These are phyloP conservation scores for Betta splendens DNA, from an alignment of 2,797 vertebrate species.

Conservation along the genomic window DNA sequence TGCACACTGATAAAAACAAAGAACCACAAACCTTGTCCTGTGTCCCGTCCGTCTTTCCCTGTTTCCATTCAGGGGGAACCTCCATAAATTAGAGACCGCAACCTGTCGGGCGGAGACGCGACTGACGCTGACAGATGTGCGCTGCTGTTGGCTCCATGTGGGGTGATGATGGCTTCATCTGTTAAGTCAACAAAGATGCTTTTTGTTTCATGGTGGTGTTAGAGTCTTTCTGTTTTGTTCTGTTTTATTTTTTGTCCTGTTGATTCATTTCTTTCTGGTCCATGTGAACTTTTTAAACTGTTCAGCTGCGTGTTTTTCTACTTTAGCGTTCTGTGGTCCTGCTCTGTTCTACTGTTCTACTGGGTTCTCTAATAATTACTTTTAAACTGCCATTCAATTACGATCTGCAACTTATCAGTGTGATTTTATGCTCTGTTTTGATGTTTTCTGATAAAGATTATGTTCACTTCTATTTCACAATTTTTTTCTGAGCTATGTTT, in stretches of 20 bases:
- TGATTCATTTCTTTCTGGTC: not conserved
- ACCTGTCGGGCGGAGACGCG: conserved; percentile 51
- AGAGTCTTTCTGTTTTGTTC: not conserved
- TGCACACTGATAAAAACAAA: conserved; percentile 73
- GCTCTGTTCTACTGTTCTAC: too few relatives aligned
- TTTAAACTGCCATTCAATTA: too few relatives aligned
- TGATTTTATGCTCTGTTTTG: not conserved
- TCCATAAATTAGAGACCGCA: conserved; percentile 76
- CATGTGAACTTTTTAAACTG: too few relatives aligned
- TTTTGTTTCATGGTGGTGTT: not conserved
- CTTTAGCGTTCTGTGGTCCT: too few relatives aligned
- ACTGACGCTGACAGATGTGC: conserved; percentile 47
- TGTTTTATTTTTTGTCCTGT: not conserved
- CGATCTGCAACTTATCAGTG: too few relatives aligned
- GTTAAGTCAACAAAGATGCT: too few relatives aligned
- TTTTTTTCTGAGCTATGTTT: not conserved
- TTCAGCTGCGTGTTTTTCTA: too few relatives aligned
- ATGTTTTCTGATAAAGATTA: conserved; percentile 2
- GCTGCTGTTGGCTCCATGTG: conserved; percentile 19
- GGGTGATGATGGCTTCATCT: not conserved
- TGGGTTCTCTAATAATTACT: too few relatives aligned
- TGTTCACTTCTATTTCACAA: not conserved
- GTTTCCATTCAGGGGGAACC: conserved; percentile 54
- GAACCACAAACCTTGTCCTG: conserved; percentile 66
- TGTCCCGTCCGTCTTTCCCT: conserved; percentile 48